Evolutionary conservation across 2,797 vertebrate species (phyloP).

Genomic region (Coendou prehensilis): DNA sequence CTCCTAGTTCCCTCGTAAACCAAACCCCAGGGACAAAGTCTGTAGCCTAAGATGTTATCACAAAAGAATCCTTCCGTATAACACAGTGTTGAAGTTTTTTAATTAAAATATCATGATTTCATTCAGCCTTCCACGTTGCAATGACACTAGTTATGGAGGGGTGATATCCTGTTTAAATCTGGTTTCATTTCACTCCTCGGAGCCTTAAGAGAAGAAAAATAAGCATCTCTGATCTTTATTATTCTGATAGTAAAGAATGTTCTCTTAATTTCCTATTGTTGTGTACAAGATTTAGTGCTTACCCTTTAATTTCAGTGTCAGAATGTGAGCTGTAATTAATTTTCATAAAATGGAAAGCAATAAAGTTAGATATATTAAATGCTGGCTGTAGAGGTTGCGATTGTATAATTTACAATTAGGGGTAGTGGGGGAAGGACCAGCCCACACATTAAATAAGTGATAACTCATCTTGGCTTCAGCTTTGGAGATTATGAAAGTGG

Average conservation of each 20-base stretch:
- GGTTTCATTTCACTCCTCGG: constrained; percentile 71
- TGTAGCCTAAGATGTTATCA: neutral
- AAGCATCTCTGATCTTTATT: constrained; percentile 70
- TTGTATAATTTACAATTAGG: constrained; percentile 89
- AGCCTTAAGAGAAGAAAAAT: constrained; percentile 74
- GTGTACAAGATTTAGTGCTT: constrained; percentile 88
- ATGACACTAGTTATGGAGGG: neutral
- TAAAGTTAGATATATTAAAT: constrained; percentile 91
- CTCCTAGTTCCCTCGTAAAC: neutral
- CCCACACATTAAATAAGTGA: constrained; percentile 87
- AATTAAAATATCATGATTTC: constrained; percentile 69
- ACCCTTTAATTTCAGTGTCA: constrained; percentile 90
- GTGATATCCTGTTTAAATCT: constrained; percentile 57
- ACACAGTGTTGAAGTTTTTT: constrained; percentile 3
- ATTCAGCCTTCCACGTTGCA: constrained; percentile 1
- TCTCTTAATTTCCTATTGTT: constrained; percentile 89
- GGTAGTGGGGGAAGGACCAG: constrained; percentile 74
- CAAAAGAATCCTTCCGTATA: constrained; percentile 5
- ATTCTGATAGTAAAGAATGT: constrained; percentile 83
- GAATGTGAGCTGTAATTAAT: constrained; percentile 89
- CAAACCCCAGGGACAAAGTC: neutral
- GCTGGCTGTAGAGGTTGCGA: constrained; percentile 86
- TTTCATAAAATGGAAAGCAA: constrained; percentile 90
- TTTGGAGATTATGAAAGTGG: constrained; percentile 79
- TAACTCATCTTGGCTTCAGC: constrained; percentile 87